Percentiles rank a stretch among this genome's conserved stretches.
Evolutionary conservation across 2,113 vertebrate species (phyloP).

Genomic region (Chionodraco myersi): DNA sequence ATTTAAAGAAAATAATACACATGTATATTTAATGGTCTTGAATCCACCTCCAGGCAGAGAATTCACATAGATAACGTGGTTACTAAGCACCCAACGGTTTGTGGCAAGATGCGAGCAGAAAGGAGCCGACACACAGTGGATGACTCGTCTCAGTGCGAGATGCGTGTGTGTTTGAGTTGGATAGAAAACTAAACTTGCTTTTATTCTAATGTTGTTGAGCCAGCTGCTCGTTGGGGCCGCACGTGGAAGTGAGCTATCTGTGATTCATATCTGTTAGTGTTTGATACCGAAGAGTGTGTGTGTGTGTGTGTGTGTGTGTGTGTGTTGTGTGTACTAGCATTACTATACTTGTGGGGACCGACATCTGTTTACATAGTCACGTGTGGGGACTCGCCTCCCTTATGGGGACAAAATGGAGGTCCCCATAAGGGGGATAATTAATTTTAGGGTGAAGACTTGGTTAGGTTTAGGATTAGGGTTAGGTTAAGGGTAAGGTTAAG

Average conservation of each 20-base stretch:
- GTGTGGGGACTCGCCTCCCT: no score
- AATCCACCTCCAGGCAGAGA: conserved; percentile 1
- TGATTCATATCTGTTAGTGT: conserved; percentile 37
- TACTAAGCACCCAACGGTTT: background rate
- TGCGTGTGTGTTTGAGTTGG: conserved; percentile 17
- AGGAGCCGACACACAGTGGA: background rate
- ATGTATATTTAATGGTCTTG: conserved; percentile 8
- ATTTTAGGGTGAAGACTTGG: no score
- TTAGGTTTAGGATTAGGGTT: no score
- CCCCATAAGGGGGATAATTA: no score
- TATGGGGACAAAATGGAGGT: no score
- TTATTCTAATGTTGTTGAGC: conserved; percentile 24
- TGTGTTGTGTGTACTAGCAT: background rate
- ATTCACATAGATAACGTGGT: background rate
- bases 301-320: conserved; percentile 9
- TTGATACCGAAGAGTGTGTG: conserved; percentile 15
- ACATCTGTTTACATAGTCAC: no score
- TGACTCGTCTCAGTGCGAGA: conserved; percentile 1
- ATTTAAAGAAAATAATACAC: background rate
- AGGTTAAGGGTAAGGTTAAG: no score
- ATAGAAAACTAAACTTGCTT: conserved; percentile 10
- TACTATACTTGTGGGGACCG: no score
- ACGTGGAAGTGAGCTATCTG: conserved; percentile 27
- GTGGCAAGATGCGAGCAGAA: conserved; percentile 1
- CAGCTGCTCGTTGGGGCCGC: conserved; percentile 22